Conservation (phyloP, 2,113 vertebrate genomes). For the Fregetta grallaria region DNA sequence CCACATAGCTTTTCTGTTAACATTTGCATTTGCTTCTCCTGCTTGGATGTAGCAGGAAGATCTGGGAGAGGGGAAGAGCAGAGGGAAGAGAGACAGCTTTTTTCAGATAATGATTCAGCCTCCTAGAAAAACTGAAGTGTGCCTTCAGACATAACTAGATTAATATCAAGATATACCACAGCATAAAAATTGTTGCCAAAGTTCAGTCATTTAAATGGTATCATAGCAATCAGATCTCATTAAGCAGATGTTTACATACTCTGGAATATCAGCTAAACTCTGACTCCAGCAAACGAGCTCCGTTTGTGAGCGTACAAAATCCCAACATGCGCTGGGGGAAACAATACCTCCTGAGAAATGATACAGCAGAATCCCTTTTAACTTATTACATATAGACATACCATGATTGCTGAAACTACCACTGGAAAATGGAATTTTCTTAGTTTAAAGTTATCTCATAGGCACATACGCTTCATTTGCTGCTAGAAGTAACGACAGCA, state of each 20-base stretch:
- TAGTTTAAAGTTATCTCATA: not conserved
- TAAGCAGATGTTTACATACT: conserved; percentile 3
- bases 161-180: conserved; percentile 8
- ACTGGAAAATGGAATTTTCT: not conserved
- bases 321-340: not conserved
- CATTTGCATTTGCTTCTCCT: not conserved
- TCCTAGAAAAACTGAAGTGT: not conserved
- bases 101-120: not conserved
- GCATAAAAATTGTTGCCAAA: not conserved
- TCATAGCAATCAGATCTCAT: not conserved
- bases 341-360: not conserved
- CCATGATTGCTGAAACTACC: not conserved
- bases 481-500: not conserved
- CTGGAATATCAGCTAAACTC: not conserved
- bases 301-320: not conserved
- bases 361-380: not conserved
- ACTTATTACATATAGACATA: not conserved
- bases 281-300: not conserved
- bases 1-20: not conserved
- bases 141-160: not conserved
- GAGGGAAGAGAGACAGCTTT: not conserved
- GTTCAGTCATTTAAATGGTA: conserved; percentile 2
- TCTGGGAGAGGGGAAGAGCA: not conserved
- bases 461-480: not conserved
- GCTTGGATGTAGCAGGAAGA: not conserved